phyloP scores from a whole-genome alignment of 2,113 vertebrate genomes.

The Bucco capensis region DNA sequence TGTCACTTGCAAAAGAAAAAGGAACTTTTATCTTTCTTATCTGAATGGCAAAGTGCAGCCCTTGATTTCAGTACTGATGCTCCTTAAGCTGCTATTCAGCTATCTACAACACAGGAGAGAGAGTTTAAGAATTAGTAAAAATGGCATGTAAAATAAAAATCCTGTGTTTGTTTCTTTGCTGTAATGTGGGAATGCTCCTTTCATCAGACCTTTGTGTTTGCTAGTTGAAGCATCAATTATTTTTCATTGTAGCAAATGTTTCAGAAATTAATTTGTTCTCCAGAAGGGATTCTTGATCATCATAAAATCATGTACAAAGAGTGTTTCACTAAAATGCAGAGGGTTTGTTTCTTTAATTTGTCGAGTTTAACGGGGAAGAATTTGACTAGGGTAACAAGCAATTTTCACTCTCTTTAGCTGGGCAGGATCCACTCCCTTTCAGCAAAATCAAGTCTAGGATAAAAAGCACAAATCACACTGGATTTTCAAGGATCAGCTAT shows the following conservation, averaged over 20 bases:
- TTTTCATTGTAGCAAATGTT: background rate
- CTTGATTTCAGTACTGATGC: background rate
- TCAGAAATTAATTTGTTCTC: conserved; percentile 19
- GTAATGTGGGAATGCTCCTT: background rate
- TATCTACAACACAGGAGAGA: background rate
- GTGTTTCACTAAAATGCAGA: background rate
- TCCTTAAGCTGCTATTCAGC: background rate
- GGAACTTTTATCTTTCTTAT: background rate
- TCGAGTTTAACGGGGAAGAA: background rate
- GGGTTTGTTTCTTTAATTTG: background rate
- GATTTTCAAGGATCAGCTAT: background rate
- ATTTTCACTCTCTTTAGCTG: background rate
- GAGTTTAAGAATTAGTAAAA: background rate
- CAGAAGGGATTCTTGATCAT: background rate
- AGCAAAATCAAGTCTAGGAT: background rate
- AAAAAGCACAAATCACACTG: background rate
- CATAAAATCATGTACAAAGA: background rate
- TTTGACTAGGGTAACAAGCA: background rate
- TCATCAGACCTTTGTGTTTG: background rate
- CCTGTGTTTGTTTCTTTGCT: background rate
- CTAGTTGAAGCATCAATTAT: background rate
- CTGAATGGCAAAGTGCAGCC: background rate
- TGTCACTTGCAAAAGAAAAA: background rate
- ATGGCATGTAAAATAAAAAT: background rate
- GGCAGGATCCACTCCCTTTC: background rate